Percentiles rank a stretch among this genome's conserved stretches.
phyloP scores from a whole-genome alignment of 2,797 vertebrate species.

The Pipistrellus kuhlii region DNA sequence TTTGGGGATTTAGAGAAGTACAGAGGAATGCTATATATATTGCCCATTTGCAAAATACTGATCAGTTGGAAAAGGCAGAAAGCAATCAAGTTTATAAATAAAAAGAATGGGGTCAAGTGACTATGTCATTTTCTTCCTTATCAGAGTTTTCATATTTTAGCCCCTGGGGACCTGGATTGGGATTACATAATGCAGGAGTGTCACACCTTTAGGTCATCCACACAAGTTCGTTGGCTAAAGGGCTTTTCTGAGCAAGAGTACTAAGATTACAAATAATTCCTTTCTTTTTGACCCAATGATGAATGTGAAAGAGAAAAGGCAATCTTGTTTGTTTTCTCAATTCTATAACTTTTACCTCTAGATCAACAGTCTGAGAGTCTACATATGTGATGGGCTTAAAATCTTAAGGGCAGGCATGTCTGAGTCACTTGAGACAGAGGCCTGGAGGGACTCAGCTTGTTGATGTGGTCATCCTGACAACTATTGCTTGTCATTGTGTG shows the following conservation, averaged over 20 bases:
- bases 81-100: not conserved
- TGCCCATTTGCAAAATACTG: not conserved
- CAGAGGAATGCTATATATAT: too few species aligned
- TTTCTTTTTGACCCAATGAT: slow-evolving; percentile 1
- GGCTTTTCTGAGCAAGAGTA: not conserved
- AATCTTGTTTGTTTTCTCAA: not conserved
- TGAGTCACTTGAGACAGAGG: not conserved
- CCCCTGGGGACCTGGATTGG: rapidly evolving
- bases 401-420: not conserved
- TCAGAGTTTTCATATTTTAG: not conserved
- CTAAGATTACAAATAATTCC: not conserved
- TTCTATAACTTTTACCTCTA: not conserved
- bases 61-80: not conserved
- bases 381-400: not conserved
- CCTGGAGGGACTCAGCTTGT: not conserved
- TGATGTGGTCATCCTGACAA: not conserved
- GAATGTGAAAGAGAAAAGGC: not conserved
- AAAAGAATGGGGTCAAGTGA: not conserved
- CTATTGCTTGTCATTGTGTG: not conserved
- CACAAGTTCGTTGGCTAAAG: not conserved
- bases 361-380: not conserved
- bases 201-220: not conserved
- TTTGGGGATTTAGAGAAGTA: not conserved
- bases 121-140: not conserved
- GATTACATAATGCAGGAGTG: not conserved